These are phyloP conservation scores for Synanthedon tipuliformis DNA, from an alignment of 2,888 invertebrate species.

Conservation along the genomic window DNA sequence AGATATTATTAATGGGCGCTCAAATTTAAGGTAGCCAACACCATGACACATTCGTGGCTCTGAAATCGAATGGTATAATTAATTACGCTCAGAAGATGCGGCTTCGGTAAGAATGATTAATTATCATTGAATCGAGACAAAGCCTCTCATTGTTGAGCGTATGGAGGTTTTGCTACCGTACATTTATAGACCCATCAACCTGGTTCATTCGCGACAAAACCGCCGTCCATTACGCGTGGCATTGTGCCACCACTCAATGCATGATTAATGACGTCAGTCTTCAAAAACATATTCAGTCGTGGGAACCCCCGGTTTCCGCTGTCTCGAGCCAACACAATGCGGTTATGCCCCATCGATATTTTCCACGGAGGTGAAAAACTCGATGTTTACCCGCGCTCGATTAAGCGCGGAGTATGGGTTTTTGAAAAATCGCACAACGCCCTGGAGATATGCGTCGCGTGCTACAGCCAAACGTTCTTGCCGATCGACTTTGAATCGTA, in stretches of 20 bases:
- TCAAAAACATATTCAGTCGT: slow-evolving; percentile 56
- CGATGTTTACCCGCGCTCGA: slow-evolving; percentile 64
- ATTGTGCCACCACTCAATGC: slow-evolving; percentile 55
- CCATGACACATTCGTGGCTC: background rate
- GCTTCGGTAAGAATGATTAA: slow-evolving; percentile 27
- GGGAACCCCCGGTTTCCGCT: slow-evolving; percentile 36
- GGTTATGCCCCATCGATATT: slow-evolving; percentile 42
- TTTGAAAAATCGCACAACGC: slow-evolving; percentile 49
- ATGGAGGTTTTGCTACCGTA: slow-evolving; percentile 18
- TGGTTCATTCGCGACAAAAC: slow-evolving; percentile 42
- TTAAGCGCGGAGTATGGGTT: slow-evolving; percentile 53
- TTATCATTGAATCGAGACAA: slow-evolving; percentile 34
- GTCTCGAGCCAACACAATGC: slow-evolving; percentile 38
- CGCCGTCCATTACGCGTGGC: slow-evolving; percentile 41
- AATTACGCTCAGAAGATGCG: slow-evolving; percentile 6
- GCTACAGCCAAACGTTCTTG: slow-evolving; percentile 13
- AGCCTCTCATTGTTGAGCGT: slow-evolving; percentile 30
- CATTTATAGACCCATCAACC: slow-evolving; percentile 31
- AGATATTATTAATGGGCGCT: slow-evolving; percentile 7
- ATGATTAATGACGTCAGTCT: slow-evolving; percentile 56
- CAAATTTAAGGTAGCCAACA: background rate
- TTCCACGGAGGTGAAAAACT: slow-evolving; percentile 57
- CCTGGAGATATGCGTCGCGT: slow-evolving; percentile 37
- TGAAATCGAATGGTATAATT: slow-evolving; percentile 2
- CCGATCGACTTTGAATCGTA: slow-evolving; percentile 17